Conservation (phyloP, 2,797 vertebrate genomes). For the Pterois miles region DNA sequence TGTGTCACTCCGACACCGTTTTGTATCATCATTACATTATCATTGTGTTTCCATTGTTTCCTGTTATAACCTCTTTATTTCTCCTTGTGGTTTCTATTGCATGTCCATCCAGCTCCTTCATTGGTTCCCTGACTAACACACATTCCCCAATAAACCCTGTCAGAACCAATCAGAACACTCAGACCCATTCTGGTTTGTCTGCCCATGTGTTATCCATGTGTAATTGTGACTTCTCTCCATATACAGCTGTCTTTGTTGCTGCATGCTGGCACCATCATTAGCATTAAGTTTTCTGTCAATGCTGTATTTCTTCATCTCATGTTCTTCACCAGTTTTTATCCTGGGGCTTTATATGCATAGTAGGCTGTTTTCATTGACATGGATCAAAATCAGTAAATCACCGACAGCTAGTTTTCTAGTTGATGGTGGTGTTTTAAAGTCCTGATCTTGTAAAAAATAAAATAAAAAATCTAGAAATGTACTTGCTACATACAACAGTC, state of each 20-base stretch:
- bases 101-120: constrained; percentile 61
- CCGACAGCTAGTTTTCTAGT: neutral
- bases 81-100: constrained; percentile 71
- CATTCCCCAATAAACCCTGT: constrained; percentile 69
- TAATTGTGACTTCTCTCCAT: constrained; percentile 7
- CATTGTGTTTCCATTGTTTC: constrained; percentile 15
- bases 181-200: constrained; percentile 66
- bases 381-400: neutral
- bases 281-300: constrained; percentile 22
- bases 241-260: constrained; percentile 4
- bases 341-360: constrained; percentile 14
- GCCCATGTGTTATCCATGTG: constrained; percentile 55
- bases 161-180: constrained; percentile 43
- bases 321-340: constrained; percentile 39
- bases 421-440: neutral
- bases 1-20: neutral
- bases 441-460: neutral
- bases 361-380: neutral
- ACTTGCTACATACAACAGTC: neutral
- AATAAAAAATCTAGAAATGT: neutral
- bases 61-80: constrained; percentile 43
- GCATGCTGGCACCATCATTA: constrained; percentile 46
- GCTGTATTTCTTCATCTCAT: constrained; percentile 66
- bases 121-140: constrained; percentile 69
- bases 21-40: constrained; percentile 14